Conservation (phyloP, 2,797 vertebrate species). For the Remorina albescens region DNA sequence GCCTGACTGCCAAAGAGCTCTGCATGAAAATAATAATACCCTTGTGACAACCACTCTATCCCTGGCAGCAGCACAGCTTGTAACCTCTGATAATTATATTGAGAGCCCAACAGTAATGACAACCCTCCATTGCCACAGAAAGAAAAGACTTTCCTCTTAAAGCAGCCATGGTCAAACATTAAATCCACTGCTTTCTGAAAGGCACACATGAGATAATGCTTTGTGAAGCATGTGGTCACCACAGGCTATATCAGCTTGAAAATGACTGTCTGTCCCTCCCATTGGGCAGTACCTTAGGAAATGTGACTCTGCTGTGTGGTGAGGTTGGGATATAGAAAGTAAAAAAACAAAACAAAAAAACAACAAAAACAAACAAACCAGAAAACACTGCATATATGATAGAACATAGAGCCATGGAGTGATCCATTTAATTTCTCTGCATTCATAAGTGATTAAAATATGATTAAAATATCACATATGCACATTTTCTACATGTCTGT, state of each 20-base stretch:
- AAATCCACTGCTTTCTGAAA: conserved; percentile 72
- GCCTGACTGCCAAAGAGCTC: conserved; percentile 77
- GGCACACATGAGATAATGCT: conserved; percentile 80
- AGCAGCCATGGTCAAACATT: conserved; percentile 77
- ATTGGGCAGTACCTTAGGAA: conserved; percentile 72
- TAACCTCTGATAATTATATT: conserved; percentile 85
- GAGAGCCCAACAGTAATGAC: conserved; percentile 83
- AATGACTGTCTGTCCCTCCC: conserved; percentile 59
- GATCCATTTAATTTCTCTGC: not conserved
- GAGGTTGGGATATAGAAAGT: conserved; percentile 49
- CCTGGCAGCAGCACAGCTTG: conserved; percentile 76
- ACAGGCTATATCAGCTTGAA: conserved; percentile 72
- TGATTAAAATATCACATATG: not conserved
- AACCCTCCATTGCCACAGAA: conserved; percentile 78
- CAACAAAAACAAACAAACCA: no score
- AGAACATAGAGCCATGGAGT: conserved; percentile 4
- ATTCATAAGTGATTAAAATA: no score
- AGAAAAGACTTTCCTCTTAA: conserved; percentile 83
- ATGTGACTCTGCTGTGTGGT: conserved; percentile 67
- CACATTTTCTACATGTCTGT: conserved; percentile 14
- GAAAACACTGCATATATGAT: conserved; percentile 28
- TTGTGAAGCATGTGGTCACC: conserved; percentile 76
- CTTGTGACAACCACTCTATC: conserved; percentile 80
- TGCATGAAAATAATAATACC: conserved; percentile 84
- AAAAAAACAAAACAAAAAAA: no score